phyloP scores from a whole-genome alignment of 2,113 vertebrate genomes.

The Bufo bufo region DNA sequence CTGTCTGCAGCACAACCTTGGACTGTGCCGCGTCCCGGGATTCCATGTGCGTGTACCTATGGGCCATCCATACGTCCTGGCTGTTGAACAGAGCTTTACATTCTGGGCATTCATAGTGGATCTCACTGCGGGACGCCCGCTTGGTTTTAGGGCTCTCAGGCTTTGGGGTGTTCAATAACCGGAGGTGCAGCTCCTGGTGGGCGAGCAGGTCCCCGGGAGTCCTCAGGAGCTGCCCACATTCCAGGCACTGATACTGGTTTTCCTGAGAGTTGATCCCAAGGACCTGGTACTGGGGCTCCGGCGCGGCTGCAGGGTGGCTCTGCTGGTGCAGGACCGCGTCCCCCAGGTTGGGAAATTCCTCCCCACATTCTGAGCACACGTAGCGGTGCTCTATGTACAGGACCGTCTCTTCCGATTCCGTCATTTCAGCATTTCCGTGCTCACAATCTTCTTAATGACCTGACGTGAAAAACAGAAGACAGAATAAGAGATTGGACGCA shows the following conservation, averaged over 20 bases:
- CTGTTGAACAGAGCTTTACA: constrained; percentile 83
- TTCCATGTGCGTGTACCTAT: constrained; percentile 75
- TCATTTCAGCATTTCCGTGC: constrained; percentile 74
- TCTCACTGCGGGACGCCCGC: constrained; percentile 58
- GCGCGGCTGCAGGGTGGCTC: constrained; percentile 76
- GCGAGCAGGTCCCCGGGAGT: constrained; percentile 68
- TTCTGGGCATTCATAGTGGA: constrained; percentile 84
- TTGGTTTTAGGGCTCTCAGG: constrained; percentile 52
- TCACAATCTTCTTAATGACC: constrained; percentile 68
- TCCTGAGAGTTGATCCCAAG: constrained; percentile 65
- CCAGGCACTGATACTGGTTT: constrained; percentile 71
- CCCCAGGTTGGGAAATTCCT: constrained; percentile 84
- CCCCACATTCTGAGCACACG: constrained; percentile 92
- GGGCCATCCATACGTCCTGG: constrained; percentile 83
- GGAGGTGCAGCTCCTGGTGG: constrained; percentile 70
- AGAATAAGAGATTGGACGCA: neutral
- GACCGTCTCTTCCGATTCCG: constrained; percentile 67
- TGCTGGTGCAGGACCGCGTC: constrained; percentile 88
- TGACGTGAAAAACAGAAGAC: constrained; percentile 17
- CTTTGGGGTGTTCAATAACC: constrained; percentile 67
- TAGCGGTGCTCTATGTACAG: constrained; percentile 77
- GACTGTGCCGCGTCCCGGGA: constrained; percentile 59
- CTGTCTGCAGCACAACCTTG: constrained; percentile 37
- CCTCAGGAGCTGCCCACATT: constrained; percentile 70
- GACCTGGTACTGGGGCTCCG: constrained; percentile 71